phyloP scores from a whole-genome alignment of 2,888 invertebrate genomes.

The Dryocosmus kuriphilus region DNA sequence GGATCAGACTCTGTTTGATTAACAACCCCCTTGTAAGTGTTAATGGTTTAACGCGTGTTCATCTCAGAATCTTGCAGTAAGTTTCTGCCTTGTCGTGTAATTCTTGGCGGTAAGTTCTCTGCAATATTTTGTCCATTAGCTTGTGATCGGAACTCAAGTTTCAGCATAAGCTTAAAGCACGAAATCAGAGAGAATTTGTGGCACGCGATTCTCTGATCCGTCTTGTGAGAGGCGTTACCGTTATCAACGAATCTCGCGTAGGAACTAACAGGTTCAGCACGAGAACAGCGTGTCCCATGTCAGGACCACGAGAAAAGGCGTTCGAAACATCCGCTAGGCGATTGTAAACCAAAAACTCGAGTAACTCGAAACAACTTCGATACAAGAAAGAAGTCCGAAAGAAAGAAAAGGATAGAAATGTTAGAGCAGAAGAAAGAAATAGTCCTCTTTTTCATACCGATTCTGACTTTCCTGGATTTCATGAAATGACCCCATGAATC shows the following conservation, averaged over 20 bases:
- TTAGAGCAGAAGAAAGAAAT: no score
- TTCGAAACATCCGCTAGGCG: conserved; percentile 39
- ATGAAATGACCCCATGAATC: no score
- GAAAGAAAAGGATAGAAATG: no score
- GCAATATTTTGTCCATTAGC: conserved; percentile 40
- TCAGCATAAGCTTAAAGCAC: conserved; percentile 5
- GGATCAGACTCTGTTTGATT: background rate
- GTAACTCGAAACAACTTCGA: background rate
- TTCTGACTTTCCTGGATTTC: no score
- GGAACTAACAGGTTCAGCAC: conserved; percentile 70
- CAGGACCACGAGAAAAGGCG: conserved; percentile 63
- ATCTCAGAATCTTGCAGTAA: conserved; percentile 28
- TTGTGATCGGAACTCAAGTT: conserved; percentile 28
- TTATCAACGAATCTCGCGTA: conserved; percentile 68
- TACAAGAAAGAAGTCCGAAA: background rate
- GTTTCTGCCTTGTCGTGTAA: conserved; percentile 30
- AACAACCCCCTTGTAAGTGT: conserved; percentile 35
- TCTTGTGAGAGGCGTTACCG: conserved; percentile 74
- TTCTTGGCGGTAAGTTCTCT: background rate
- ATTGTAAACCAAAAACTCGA: background rate
- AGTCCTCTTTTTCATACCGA: no score
- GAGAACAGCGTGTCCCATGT: conserved; percentile 67
- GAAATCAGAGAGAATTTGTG: conserved; percentile 28
- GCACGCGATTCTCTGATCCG: conserved; percentile 76
- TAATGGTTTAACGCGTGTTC: conserved; percentile 34